Conservation (phyloP, 2,888 invertebrate species). For the Luffia ferchaultella region DNA sequence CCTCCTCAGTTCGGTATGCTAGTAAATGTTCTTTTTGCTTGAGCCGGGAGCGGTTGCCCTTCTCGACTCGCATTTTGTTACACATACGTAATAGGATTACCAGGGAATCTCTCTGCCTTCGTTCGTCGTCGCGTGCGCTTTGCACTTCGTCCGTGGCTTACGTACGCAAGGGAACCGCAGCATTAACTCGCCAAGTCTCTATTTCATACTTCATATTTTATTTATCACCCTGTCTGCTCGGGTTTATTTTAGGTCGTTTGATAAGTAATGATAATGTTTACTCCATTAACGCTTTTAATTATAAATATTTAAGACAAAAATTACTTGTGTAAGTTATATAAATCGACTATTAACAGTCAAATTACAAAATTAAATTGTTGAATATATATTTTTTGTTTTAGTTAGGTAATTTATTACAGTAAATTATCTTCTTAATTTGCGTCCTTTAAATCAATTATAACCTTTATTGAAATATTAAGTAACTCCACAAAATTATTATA, state of each 20-base stretch:
- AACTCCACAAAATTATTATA: too few species aligned
- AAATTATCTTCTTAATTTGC: too few species aligned
- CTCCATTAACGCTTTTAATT: not conserved
- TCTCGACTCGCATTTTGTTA: constrained; percentile 55
- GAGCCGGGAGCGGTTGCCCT: constrained; percentile 23
- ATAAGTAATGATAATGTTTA: not conserved
- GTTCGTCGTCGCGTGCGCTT: constrained; percentile 27
- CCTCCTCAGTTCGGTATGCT: not conserved
- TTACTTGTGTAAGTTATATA: too few species aligned
- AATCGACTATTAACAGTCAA: too few species aligned
- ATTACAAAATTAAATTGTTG: too few species aligned
- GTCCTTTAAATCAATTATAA: too few species aligned
- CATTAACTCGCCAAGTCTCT: not conserved
- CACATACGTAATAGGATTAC: constrained; percentile 51
- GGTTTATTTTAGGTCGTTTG: not conserved
- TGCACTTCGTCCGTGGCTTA: constrained; percentile 28
- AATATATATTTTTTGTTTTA: too few species aligned
- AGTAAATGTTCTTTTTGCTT: not conserved
- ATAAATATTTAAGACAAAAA: too few species aligned
- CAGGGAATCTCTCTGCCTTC: constrained; percentile 35
- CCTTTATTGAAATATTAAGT: too few species aligned
- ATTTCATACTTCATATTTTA: not conserved
- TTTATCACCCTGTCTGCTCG: not conserved
- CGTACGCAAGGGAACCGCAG: not conserved
- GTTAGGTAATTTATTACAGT: too few species aligned